Evolutionary conservation across 2,888 invertebrate genomes (phyloP), one percentile per base, ranked within the genome.

Genomic region (Busseola fusca): DNA sequence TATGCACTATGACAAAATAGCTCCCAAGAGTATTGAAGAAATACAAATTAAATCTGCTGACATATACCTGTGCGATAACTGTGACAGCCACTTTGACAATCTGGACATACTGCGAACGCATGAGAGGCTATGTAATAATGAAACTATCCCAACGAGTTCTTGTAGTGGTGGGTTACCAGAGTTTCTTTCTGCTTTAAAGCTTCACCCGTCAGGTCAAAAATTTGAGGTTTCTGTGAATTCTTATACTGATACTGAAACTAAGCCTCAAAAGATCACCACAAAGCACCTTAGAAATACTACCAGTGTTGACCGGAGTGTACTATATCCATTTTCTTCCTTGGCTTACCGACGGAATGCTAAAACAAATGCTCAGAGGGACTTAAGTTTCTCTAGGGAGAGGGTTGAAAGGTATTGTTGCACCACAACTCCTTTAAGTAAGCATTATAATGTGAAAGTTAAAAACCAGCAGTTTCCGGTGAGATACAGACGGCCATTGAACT

Each of bases 21-120:
- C 69, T 60, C 62, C 71, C 56, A 83, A 69, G 64, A 74, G 40
- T 57, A 67, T 75, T 57, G 81, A 94, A 50, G 94, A 96, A 80
- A 93, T 94, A 76, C 96, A 96, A 89, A 93, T 96, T 56, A 96
- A 96, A 86, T 95, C 97, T 76, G 93, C 96, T 78, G 97, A 97
- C 87, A 97, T 97, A 86, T 97, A 97, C 91, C 93, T 97, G 64
- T 97, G 97, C 91, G 97, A 97, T 88, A 97, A 96, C 88, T 97
- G 97, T 90, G 97, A 97, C 91, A 97, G 97, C 74, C 97, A 97
- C 91, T 96, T 97, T 88, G 96, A 97, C 79, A 95, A 94, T 80
- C 86, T 92, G 68, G 92, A 94, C 56, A 84, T 90, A 64, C 83
- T 95, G 57, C 91, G 87, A 84, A 91, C 89, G 0, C 96, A 96